Percentiles rank a stretch among this genome's conserved stretches.
phyloP scores from a whole-genome alignment of 30 jellyfish, hydroid and myxozoan genomes.

The Chironex yamaguchii region DNA sequence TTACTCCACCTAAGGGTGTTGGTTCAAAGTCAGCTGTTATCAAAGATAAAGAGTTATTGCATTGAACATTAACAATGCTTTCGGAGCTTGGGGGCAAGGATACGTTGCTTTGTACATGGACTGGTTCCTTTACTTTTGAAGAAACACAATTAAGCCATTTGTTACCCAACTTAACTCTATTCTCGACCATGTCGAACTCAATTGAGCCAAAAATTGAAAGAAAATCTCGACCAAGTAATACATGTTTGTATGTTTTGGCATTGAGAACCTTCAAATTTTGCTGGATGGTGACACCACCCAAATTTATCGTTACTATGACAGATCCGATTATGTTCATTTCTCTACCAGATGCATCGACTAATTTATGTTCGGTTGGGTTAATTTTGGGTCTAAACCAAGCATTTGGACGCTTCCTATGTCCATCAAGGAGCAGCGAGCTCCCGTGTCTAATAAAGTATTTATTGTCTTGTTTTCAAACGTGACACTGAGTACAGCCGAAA shows the following conservation, averaged over 20 bases:
- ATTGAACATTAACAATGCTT: constrained; percentile 14
- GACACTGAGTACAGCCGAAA: constrained; percentile 14
- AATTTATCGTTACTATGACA: background rate
- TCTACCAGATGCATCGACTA: background rate
- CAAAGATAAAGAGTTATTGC: constrained; percentile 55
- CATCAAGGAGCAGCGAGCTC: constrained; percentile 54
- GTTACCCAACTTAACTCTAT: constrained; percentile 14
- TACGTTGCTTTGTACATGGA: constrained; percentile 14
- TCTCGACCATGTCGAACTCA: constrained; percentile 11
- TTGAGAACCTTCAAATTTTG: constrained; percentile 57
- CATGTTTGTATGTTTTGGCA: constrained; percentile 25
- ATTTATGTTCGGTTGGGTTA: too few relatives aligned
- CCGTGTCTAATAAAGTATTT: constrained; percentile 47
- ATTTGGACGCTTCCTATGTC: constrained; percentile 39
- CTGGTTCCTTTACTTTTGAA: constrained; percentile 25
- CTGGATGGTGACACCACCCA: background rate
- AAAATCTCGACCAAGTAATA: constrained; percentile 46
- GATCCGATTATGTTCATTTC: constrained; percentile 39
- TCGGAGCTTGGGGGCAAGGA: constrained; percentile 40
- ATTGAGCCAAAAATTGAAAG: constrained; percentile 1
- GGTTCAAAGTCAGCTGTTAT: constrained; percentile 68
- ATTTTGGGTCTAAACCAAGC: background rate
- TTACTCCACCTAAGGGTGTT: too few relatives aligned
- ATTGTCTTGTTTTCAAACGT: background rate
- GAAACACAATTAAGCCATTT: constrained; percentile 42